These are phyloP conservation scores for Girardinichthys multiradiatus DNA, from an alignment of 2,113 vertebrate species.

Conservation along the genomic window DNA sequence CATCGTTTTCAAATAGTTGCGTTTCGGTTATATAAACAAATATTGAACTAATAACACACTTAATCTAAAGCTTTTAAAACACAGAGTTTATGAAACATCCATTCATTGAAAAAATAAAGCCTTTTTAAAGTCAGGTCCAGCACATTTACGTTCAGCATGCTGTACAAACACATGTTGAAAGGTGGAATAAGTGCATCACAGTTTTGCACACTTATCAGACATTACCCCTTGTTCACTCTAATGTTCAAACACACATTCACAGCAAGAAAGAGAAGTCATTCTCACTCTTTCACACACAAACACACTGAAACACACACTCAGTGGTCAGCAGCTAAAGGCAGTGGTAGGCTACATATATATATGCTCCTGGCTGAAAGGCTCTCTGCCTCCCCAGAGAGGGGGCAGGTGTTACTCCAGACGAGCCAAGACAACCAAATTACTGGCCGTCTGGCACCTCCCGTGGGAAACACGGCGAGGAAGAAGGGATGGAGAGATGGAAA, in stretches of 20 bases:
- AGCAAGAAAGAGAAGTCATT: constrained; percentile 1
- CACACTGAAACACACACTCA: constrained; percentile 32
- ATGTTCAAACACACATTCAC: constrained; percentile 27
- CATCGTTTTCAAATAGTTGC: too few species aligned
- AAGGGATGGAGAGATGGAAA: constrained; percentile 83
- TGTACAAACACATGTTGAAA: not conserved
- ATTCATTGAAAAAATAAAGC: too few species aligned
- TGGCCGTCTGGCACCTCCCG: constrained; percentile 97
- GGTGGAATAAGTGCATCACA: constrained; percentile 21
- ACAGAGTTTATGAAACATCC: too few species aligned
- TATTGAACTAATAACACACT: too few species aligned
- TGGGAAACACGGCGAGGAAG: constrained; percentile 80
- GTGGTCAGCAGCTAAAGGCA: constrained; percentile 79
- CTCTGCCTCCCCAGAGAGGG: constrained; percentile 92
- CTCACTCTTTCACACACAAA: constrained; percentile 5
- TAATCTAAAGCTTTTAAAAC: too few species aligned
- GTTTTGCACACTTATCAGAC: constrained; percentile 39
- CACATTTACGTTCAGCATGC: not conserved
- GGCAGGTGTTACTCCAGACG: constrained; percentile 99
- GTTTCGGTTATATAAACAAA: too few species aligned
- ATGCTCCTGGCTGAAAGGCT: constrained; percentile 83
- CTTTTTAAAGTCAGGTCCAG: too few species aligned
- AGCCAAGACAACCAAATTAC: constrained; percentile 99
- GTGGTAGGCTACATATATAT: constrained; percentile 67
- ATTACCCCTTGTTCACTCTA: constrained; percentile 1